Base-by-base conservation (phyloP, 2,113 vertebrate species). In the Mionectes macconnelli region DNA sequence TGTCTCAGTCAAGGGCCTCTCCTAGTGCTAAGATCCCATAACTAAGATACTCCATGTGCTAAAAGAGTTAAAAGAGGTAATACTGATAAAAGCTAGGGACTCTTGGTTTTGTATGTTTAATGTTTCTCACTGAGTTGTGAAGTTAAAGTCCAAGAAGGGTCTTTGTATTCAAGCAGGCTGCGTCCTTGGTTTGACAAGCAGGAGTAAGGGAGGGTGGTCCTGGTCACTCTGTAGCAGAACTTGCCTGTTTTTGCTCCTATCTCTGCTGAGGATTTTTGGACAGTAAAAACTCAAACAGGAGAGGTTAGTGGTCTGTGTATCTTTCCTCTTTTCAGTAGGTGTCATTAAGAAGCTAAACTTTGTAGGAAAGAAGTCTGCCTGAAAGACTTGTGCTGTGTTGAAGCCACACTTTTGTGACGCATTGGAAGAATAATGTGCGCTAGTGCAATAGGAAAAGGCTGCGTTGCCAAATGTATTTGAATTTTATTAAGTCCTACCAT, bases 401-500 rank as follows among this genome's bases (percentile, higher is more conserved):
- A 78, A 81, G 63, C 53, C 45, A 33, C 28, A 2, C 39, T 87
- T 83, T 40, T 69, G 66, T 74, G 63, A 39, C 56, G 74, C 47
- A 16, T 77, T 92, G 80, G 33, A 63, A 93, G 74, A 62, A 57
- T 55, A 87, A 23, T 3, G 4, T 73, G 56, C 45, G 12, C 57
- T 68, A 9, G 44, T 90, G 93, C 86, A 95, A 77, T 9, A 86
- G 73, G 50, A 78, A 91, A 22, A 85, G 59, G 42, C 59, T 90
- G 91, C 33, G 21, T 70, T 92, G 94, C 83, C 90, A 92, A 95
- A 89, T 69, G 66, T 50, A 73, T 86, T 93, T 74, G 66, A 69
- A 79, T 92, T 95, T 94, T 95, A 89, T 94, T 97, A 85, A 87
- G 89, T 67, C 75, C 66, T 84, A n/a, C 82, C 62, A 84, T 95